Evolutionary conservation across 2,113 vertebrate species (phyloP), one percentile per base, ranked within the genome.

Genomic region (Notothenia coriiceps): DNA sequence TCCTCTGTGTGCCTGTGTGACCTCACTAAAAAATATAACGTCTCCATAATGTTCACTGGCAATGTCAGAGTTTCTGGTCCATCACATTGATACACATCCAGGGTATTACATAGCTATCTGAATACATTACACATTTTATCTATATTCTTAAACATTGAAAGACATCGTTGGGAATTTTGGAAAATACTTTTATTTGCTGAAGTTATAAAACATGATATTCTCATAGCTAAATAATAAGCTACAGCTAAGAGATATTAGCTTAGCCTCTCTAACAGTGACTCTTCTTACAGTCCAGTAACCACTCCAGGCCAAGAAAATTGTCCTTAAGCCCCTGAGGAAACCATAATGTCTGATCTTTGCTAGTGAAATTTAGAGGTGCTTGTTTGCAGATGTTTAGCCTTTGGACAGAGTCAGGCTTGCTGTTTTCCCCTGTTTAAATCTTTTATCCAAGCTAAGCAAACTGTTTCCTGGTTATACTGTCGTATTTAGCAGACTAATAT

Each of bases 1-100:
- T 90, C 89, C 87, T 88, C 64, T 77, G 86, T 69, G 86, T 78
- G 68, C 47, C 63, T 35, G 49, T 63, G 67, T 83, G 84, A 82
- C 87, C 87, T 86, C 80, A 63, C 74, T 73, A 44, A 40, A 51
- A 77, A 84, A 75, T 46, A 74, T 62, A n/a, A 57, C 43, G 25
- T 79, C 64, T 79, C 68, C 75, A 71, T 59, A 61, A 76, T 67
- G 40, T 61, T 79, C 61, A 68, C 49, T 65, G 80, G 75, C 47
- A 64, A 55, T 63, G 74, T 71, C 52, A 56, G 11, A 74, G 22
- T 72, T 79, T 63, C 68, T 29, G 29, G 1, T 10, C 54, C 47
- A 47, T 13, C 10, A 15, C 52, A 65, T 65, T 46, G 9, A 50
- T 65, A 22, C 13, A 22, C 57, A 4, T 52, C 47, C 50, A 50